These are phyloP conservation scores for Gandaritis pyraliata DNA, from an alignment of 2,888 invertebrate genomes.

Conservation along the genomic window DNA sequence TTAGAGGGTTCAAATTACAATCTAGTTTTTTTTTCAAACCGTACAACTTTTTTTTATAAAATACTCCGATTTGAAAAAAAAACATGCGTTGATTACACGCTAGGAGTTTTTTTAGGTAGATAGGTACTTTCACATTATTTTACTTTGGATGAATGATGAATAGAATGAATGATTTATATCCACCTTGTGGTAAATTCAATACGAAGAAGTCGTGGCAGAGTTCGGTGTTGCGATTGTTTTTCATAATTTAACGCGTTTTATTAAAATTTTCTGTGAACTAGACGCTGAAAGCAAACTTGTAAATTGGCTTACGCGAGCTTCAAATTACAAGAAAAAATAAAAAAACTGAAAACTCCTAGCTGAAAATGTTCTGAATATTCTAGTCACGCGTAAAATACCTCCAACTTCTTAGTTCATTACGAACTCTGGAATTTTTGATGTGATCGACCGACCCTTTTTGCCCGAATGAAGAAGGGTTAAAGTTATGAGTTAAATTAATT, in stretches of 20 bases:
- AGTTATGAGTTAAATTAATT: background rate
- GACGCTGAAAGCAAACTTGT: background rate
- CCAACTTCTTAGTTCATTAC: slow-evolving; percentile 1
- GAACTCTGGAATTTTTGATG: background rate
- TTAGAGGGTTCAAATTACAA: background rate
- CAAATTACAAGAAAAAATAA: background rate
- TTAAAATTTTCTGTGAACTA: background rate
- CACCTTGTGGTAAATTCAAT: no score
- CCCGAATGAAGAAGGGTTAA: background rate
- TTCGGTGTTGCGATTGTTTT: no score
- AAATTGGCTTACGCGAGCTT: background rate
- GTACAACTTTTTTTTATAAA: no score
- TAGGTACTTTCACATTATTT: no score
- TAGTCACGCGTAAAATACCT: background rate
- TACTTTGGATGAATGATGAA: no score
- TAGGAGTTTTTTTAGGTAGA: no score
- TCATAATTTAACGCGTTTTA: no score
- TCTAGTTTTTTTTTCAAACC: background rate
- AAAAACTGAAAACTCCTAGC: background rate
- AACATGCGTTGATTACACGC: no score
- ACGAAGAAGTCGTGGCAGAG: no score
- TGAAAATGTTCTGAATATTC: background rate
- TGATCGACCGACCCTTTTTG: background rate
- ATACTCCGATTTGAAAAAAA: no score
- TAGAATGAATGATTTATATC: no score